phyloP scores from a whole-genome alignment of 2,113 vertebrate genomes.

The Callipepla squamata region DNA sequence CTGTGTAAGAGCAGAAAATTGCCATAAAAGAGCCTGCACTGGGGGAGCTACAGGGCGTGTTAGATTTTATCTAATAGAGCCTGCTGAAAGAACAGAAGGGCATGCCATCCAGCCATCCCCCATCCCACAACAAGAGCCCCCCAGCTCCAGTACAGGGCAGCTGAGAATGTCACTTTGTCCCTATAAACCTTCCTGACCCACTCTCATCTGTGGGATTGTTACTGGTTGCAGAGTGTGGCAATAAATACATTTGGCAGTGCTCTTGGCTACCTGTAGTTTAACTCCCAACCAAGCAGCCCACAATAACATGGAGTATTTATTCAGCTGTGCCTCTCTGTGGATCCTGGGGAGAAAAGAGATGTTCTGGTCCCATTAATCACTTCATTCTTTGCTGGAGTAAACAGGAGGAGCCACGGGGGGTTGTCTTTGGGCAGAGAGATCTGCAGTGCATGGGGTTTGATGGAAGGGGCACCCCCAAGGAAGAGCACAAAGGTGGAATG shows the following conservation, averaged over 20 bases:
- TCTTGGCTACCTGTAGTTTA: slow-evolving; percentile 40
- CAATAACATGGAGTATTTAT: slow-evolving; percentile 82
- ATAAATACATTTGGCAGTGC: slow-evolving; percentile 9
- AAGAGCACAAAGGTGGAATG: neutral
- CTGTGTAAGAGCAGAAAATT: neutral
- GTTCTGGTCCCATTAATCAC: slow-evolving; percentile 91
- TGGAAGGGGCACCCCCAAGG: neutral
- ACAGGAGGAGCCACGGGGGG: slow-evolving; percentile 77
- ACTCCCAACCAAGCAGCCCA: slow-evolving; percentile 26
- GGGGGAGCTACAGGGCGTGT: accelerated
- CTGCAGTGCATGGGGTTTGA: neutral
- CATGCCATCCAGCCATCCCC: neutral
- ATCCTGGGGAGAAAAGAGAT: slow-evolving; percentile 84
- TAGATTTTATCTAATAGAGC: neutral
- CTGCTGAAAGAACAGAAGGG: neutral
- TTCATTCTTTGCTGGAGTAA: slow-evolving; percentile 82
- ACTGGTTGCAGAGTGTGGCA: neutral
- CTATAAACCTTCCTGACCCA: neutral
- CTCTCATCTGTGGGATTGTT: neutral
- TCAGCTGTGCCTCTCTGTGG: slow-evolving; percentile 85
- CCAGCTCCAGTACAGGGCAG: neutral
- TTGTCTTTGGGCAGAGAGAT: slow-evolving; percentile 32
- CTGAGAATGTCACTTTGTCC: neutral
- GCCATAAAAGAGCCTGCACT: accelerated
- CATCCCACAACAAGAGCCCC: neutral